Conservation (phyloP, 1,140 invertebrate genomes). For the Cydia splendana region DNA sequence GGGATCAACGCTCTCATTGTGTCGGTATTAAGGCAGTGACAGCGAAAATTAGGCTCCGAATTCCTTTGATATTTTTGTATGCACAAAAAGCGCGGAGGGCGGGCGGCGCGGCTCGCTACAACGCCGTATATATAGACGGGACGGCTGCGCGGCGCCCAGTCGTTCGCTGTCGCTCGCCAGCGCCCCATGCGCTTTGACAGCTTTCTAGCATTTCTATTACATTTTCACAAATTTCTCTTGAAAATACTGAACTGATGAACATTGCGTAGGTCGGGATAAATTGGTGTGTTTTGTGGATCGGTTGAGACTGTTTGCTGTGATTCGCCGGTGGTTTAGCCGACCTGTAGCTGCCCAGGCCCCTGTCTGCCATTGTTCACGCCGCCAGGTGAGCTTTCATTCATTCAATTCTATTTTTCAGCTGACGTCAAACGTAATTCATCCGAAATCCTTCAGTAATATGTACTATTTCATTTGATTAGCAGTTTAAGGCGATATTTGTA, state of each 20-base stretch:
- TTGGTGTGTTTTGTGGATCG: constrained; percentile 20
- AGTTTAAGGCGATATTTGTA: neutral
- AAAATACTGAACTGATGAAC: constrained; percentile 16
- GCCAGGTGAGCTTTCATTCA: constrained; percentile 55
- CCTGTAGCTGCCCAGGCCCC: constrained; percentile 40
- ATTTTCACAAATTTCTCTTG: neutral
- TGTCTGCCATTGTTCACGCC: constrained; percentile 39
- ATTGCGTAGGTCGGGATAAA: constrained; percentile 10
- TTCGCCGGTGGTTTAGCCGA: constrained; percentile 37
- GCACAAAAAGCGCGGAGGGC: constrained; percentile 59
- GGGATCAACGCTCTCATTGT: constrained; percentile 78
- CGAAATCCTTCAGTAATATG: neutral
- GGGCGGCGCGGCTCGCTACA: constrained; percentile 55
- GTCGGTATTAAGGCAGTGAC: constrained; percentile 68
- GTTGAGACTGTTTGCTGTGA: constrained; percentile 42
- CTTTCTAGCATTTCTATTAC: constrained; percentile 14
- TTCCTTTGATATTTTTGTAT: constrained; percentile 75
- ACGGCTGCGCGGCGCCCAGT: constrained; percentile 66
- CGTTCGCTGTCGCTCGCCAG: constrained; percentile 47
- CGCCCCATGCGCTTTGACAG: constrained; percentile 24
- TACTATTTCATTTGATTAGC: neutral
- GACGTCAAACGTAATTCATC: neutral
- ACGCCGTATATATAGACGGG: constrained; percentile 65
- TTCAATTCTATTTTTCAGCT: constrained; percentile 16
- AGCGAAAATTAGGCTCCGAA: constrained; percentile 74